Evolutionary conservation across 1,140 invertebrate genomes (phyloP).

Genomic region (Holotrichia oblita): DNA sequence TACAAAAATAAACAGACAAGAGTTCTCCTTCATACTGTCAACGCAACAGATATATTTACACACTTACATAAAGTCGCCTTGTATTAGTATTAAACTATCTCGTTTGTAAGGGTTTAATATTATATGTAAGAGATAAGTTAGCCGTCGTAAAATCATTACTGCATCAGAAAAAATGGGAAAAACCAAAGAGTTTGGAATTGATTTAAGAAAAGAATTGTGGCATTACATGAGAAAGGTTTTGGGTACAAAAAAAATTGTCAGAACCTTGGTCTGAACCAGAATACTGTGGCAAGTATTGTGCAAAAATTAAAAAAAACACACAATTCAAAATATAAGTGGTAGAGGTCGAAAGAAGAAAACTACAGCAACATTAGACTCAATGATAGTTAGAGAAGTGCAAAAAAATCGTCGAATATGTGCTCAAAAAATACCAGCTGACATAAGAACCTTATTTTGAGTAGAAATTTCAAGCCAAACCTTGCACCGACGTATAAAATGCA

Average conservation of each 20-base stretch:
- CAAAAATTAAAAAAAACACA: too few relatives aligned
- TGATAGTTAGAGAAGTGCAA: background rate
- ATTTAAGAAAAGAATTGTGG: background rate
- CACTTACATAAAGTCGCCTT: background rate
- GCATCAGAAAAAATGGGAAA: background rate
- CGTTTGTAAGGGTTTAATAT: background rate
- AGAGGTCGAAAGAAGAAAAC: too few relatives aligned
- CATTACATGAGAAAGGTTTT: background rate
- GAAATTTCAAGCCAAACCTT: background rate
- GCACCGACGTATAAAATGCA: too few relatives aligned
- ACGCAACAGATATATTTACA: too few relatives aligned
- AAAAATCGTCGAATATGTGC: background rate
- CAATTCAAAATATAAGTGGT: too few relatives aligned
- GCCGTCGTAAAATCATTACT: background rate
- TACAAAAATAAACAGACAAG: background rate
- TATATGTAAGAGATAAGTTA: background rate
- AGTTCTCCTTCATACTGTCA: background rate
- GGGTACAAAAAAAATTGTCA: background rate
- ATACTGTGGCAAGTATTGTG: background rate
- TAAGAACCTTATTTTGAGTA: background rate
- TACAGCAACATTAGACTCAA: background rate
- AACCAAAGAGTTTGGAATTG: background rate
- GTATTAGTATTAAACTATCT: background rate
- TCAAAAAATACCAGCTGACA: background rate
- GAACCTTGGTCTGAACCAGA: background rate